These are phyloP conservation scores for Coecobrya sp. DNA, from an alignment of 2,888 invertebrate species.

Conservation along the genomic window DNA sequence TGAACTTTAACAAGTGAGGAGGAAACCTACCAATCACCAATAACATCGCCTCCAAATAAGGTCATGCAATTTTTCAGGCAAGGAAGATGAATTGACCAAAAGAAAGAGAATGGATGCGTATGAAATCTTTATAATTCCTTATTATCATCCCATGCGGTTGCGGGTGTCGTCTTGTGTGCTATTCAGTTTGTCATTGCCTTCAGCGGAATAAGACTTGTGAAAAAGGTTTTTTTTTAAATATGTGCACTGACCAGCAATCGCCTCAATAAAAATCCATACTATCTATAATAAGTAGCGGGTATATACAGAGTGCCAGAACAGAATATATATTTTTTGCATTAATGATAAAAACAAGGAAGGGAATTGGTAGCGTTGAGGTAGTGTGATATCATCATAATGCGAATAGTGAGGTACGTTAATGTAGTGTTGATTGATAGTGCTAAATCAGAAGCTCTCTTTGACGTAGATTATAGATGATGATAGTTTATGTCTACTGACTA, in stretches of 20 bases:
- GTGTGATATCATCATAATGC: background rate
- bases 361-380: conserved; percentile 1
- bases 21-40: conserved; percentile 23
- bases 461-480: background rate
- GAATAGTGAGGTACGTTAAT: background rate
- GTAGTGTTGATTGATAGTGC: background rate
- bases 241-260: background rate
- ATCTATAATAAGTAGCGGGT: background rate
- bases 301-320: background rate
- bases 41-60: conserved; percentile 54
- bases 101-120: background rate
- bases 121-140: background rate
- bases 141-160: background rate
- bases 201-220: background rate
- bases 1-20: background rate
- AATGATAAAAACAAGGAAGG: conserved; percentile 29
- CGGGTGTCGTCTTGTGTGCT: background rate
- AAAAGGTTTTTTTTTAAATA: background rate
- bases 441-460: conserved; percentile 3
- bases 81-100: conserved; percentile 37
- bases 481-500: background rate
- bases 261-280: background rate
- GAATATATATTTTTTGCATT: background rate
- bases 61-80: conserved; percentile 43
- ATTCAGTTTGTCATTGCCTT: conserved; percentile 3